Evolutionary conservation across 2,797 vertebrate genomes (phyloP).

Genomic region (Pempheris klunzingeri): DNA sequence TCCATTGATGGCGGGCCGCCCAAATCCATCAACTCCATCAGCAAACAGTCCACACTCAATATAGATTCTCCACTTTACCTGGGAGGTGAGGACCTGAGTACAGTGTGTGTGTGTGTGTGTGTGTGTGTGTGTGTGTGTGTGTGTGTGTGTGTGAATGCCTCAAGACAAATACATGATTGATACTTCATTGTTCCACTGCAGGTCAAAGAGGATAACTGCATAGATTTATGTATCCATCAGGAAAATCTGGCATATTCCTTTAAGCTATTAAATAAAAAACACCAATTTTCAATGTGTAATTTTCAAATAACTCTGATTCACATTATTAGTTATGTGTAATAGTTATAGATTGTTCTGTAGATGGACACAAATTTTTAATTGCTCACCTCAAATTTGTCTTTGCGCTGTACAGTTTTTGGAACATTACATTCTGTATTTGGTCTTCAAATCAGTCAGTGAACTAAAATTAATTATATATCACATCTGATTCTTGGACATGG

Average conservation of each 20-base stretch:
- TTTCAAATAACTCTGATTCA: background rate
- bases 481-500: background rate
- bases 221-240: background rate
- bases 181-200: background rate
- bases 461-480: background rate
- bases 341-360: too few relatives aligned
- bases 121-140: background rate
- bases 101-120: background rate
- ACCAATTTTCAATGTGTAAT: background rate
- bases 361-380: background rate
- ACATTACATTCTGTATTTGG: background rate
- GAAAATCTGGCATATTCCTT: background rate
- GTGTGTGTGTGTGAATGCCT: constrained; percentile 7
- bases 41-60: constrained; percentile 92
- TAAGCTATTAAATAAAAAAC: background rate
- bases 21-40: constrained; percentile 95
- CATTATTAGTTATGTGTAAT: background rate
- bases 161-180: background rate
- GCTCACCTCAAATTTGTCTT: background rate
- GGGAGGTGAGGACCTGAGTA: constrained; percentile 88
- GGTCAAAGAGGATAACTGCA: background rate
- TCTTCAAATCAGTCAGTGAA: background rate
- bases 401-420: background rate
- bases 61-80: constrained; percentile 94
- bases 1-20: constrained; percentile 94